A percentile compares a stretch with the other conserved stretches of the same genome.
These are phyloP conservation scores for Gasteruption jaculator DNA, from an alignment of 2,888 invertebrate species.

Conservation along the genomic window DNA sequence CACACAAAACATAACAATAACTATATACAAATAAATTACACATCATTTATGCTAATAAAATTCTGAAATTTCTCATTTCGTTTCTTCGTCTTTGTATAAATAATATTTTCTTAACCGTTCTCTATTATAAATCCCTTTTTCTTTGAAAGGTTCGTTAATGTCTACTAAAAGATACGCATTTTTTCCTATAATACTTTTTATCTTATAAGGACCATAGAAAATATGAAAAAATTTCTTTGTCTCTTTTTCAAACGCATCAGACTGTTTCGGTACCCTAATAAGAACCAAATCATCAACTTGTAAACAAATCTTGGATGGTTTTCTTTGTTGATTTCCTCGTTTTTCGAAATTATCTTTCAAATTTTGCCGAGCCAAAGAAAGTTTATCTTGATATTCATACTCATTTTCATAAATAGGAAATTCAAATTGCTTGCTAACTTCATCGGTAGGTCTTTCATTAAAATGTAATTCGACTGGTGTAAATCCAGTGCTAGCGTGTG, in stretches of 20 bases:
- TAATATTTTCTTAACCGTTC: too few relatives aligned
- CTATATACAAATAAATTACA: too few relatives aligned
- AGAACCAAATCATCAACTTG: constrained; percentile 8
- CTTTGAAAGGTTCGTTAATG: too few relatives aligned
- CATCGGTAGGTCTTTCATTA: background rate
- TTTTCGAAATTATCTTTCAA: constrained; percentile 1
- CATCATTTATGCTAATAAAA: too few relatives aligned
- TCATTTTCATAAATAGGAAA: background rate
- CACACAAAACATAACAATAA: too few relatives aligned
- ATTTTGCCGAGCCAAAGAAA: background rate
- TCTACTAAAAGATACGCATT: too few relatives aligned
- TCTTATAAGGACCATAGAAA: too few relatives aligned
- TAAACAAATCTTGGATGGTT: background rate
- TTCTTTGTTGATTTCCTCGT: background rate
- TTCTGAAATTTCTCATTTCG: too few relatives aligned
- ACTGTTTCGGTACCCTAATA: constrained; percentile 8
- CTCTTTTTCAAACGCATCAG: constrained; percentile 9
- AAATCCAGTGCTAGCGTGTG: constrained; percentile 19
- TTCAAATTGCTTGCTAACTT: background rate
- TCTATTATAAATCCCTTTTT: too few relatives aligned
- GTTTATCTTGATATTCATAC: background rate
- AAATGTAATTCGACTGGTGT: constrained; percentile 17
- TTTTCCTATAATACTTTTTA: too few relatives aligned
- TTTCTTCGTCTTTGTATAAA: too few relatives aligned
- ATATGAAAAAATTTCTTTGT: too few relatives aligned